A percentile compares a stretch with the other conserved stretches of the same genome.
phyloP scores from a whole-genome alignment of 2,888 invertebrate species.

The Punctoribates punctum region DNA sequence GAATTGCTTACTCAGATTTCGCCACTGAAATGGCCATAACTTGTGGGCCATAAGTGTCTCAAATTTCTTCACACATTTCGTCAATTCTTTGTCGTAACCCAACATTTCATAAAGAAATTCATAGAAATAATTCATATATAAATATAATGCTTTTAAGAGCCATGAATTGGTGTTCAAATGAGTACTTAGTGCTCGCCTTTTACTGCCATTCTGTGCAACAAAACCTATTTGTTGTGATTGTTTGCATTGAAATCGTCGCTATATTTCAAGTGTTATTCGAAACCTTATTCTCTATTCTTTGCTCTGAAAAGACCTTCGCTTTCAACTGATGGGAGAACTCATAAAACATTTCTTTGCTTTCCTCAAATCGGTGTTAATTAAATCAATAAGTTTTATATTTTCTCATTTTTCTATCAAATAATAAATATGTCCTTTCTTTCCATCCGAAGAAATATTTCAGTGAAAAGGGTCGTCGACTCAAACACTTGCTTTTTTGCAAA shows the following conservation, averaged over 20 bases:
- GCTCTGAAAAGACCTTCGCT: neutral
- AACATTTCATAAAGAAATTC: too few species aligned
- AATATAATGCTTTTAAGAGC: neutral
- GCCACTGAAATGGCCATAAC: too few species aligned
- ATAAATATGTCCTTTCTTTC: too few species aligned
- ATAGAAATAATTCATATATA: neutral
- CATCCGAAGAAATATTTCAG: too few species aligned
- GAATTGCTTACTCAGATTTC: too few species aligned
- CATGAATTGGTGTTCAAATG: neutral
- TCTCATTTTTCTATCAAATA: too few species aligned
- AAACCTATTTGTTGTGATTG: neutral
- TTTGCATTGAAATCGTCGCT: neutral
- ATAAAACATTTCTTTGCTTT: neutral
- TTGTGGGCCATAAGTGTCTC: too few species aligned
- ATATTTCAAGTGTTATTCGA: slow-evolving; percentile 24
- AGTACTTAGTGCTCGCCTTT: slow-evolving; percentile 2
- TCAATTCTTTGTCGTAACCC: too few species aligned
- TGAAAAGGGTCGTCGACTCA: too few species aligned
- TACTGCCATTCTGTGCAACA: neutral
- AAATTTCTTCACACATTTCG: too few species aligned
- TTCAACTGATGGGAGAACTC: neutral
- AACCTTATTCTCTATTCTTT: neutral
- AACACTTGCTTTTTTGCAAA: too few species aligned
- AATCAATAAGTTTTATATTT: too few species aligned
- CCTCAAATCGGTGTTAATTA: neutral